Evolutionary conservation across 2,113 vertebrate species (phyloP).

Genomic region (Phrynocephalus versicolor): DNA sequence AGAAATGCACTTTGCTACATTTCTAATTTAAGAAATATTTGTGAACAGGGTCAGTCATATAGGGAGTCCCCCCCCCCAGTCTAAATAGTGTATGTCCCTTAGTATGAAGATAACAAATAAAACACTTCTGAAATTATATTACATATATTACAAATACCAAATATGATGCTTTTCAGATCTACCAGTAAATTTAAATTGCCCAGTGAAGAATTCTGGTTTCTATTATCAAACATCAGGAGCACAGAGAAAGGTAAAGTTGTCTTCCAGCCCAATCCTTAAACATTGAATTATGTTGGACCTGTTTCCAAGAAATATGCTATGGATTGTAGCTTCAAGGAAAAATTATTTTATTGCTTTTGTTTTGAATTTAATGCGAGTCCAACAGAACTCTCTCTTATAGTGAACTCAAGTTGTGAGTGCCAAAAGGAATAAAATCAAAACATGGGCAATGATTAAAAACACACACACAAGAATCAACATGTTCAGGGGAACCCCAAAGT

Average conservation of each 20-base stretch:
- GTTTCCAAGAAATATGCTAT: not conserved
- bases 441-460: not conserved
- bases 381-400: not conserved
- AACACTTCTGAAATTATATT: constrained; percentile 9
- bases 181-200: not conserved
- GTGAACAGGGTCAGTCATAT: constrained; percentile 8
- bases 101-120: constrained; percentile 13
- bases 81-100: not conserved
- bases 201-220: not conserved
- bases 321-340: not conserved
- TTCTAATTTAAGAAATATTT: constrained; percentile 13
- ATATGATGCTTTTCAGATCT: not conserved
- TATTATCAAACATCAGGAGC: not conserved
- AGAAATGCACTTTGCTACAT: constrained; percentile 1
- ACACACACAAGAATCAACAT: no score
- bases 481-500: no score
- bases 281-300: not conserved
- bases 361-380: not conserved
- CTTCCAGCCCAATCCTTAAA: not conserved
- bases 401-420: not conserved
- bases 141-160: constrained; percentile 31
- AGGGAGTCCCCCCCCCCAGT: constrained; percentile 18
- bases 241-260: not conserved
- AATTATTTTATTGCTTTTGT: not conserved
- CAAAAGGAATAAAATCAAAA: not conserved